Evolutionary conservation across 2,797 vertebrate species (phyloP).

Genomic region (Paguma larvata): DNA sequence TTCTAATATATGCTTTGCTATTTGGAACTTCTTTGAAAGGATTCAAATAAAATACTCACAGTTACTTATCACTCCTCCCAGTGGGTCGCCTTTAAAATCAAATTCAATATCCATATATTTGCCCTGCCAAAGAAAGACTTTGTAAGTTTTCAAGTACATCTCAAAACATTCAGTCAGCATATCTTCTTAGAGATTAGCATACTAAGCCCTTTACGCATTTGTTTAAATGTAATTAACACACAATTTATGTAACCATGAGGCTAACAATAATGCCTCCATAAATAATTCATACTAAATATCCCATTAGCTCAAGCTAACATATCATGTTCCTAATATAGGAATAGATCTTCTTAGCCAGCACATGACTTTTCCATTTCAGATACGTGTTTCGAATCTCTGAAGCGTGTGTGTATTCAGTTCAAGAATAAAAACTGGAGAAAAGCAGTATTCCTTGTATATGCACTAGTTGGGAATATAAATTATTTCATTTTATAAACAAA

Average conservation of each 20-base stretch:
- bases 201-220: background rate
- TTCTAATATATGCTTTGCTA: background rate
- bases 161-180: background rate
- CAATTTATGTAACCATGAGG: background rate
- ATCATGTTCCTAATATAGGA: constrained; percentile 14
- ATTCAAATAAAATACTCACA: constrained; percentile 93
- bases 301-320: background rate
- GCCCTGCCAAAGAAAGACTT: constrained; percentile 91
- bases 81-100: constrained; percentile 99
- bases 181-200: background rate
- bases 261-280: background rate
- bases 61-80: constrained; percentile 99
- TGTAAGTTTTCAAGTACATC: constrained; percentile 11
- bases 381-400: background rate
- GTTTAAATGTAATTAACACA: constrained; percentile 55
- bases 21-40: background rate
- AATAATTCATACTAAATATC: constrained; percentile 45
- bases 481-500: constrained; percentile 52
- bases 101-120: constrained; percentile 99
- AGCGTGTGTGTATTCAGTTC: background rate
- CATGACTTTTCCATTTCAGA: background rate
- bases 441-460: background rate
- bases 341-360: background rate
- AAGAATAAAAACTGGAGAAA: background rate
- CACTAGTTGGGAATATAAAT: background rate